Percentiles rank a stretch among this genome's conserved stretches.
phyloP scores from a whole-genome alignment of 2,797 vertebrate genomes.

The Anabas testudineus region DNA sequence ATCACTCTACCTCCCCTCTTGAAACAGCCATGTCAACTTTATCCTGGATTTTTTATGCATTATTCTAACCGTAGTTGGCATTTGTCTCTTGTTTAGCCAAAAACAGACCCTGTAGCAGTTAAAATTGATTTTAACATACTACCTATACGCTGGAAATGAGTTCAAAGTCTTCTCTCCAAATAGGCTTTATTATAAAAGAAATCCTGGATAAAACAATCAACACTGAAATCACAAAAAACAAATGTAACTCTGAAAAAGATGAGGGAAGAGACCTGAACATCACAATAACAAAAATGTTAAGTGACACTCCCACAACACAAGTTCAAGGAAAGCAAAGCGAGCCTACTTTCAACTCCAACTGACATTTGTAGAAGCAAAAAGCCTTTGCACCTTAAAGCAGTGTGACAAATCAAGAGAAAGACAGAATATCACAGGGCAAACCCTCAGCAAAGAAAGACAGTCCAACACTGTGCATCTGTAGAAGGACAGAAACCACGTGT shows the following conservation, averaged over 20 bases:
- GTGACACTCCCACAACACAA: conserved; percentile 51
- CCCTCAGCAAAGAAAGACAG: not conserved
- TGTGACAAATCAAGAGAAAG: conserved; percentile 32
- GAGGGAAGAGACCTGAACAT: conserved; percentile 38
- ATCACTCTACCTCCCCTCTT: too few species aligned
- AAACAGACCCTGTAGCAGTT: too few species aligned
- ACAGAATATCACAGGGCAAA: conserved; percentile 20
- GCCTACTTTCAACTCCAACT: conserved; percentile 61
- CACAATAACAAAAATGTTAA: conserved; percentile 59
- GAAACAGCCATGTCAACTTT: too few species aligned
- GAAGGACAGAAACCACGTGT: conserved; percentile 28
- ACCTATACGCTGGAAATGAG: not conserved
- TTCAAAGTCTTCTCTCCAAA: conserved; percentile 51
- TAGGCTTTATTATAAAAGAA: conserved; percentile 83
- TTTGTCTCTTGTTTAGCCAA: too few species aligned
- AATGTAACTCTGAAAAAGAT: conserved; percentile 41
- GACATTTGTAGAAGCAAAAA: conserved; percentile 32
- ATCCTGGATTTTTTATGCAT: too few species aligned
- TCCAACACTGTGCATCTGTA: conserved; percentile 32
- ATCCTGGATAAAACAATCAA: conserved; percentile 75
- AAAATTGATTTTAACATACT: not conserved
- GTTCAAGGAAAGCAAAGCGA: conserved; percentile 45
- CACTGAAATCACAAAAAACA: conserved; percentile 60
- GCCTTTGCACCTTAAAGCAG: conserved; percentile 37
- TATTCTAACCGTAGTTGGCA: too few species aligned